Percentiles rank a stretch among this genome's conserved stretches.
These are phyloP conservation scores for Anguilla obscura DNA, from an alignment of 2,797 vertebrate species.

Conservation along the genomic window DNA sequence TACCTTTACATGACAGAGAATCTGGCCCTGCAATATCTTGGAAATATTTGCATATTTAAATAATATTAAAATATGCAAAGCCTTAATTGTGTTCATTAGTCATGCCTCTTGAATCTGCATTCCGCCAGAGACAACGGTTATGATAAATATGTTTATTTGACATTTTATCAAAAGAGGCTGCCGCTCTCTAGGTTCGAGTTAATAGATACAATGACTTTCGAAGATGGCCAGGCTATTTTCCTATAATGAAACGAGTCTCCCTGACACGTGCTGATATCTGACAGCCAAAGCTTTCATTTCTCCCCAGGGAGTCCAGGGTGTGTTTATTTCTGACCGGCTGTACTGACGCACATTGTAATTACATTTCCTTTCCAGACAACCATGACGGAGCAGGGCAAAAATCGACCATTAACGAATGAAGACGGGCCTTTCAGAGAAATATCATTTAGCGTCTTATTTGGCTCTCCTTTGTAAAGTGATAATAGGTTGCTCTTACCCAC, in stretches of 20 bases:
- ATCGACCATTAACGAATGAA: constrained; percentile 49
- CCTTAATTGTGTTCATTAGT: constrained; percentile 37
- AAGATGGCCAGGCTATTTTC: constrained; percentile 19
- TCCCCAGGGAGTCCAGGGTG: constrained; percentile 2
- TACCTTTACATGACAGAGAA: constrained; percentile 9
- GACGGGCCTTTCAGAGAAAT: constrained; percentile 51
- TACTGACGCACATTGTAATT: constrained; percentile 42
- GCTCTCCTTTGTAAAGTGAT: constrained; percentile 43
- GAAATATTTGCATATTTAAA: constrained; percentile 31
- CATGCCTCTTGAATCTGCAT: constrained; percentile 28
- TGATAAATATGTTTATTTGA: constrained; percentile 29
- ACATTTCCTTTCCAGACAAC: constrained; percentile 38
- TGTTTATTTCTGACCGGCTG: constrained; percentile 18
- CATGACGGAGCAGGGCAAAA: constrained; percentile 40
- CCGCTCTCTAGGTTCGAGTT: constrained; percentile 22
- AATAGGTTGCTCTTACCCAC: constrained; percentile 42
- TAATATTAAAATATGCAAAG: constrained; percentile 35
- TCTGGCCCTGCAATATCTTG: constrained; percentile 4
- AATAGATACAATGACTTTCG: constrained; percentile 31
- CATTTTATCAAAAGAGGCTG: constrained; percentile 36
- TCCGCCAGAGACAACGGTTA: constrained; percentile 23
- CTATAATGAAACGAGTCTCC: constrained; percentile 14
- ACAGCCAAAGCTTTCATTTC: constrained; percentile 25
- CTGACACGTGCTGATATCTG: not conserved
- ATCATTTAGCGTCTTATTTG: constrained; percentile 47